phyloP scores from a whole-genome alignment of 2,113 vertebrate genomes.

The Muscicapa adusta region DNA sequence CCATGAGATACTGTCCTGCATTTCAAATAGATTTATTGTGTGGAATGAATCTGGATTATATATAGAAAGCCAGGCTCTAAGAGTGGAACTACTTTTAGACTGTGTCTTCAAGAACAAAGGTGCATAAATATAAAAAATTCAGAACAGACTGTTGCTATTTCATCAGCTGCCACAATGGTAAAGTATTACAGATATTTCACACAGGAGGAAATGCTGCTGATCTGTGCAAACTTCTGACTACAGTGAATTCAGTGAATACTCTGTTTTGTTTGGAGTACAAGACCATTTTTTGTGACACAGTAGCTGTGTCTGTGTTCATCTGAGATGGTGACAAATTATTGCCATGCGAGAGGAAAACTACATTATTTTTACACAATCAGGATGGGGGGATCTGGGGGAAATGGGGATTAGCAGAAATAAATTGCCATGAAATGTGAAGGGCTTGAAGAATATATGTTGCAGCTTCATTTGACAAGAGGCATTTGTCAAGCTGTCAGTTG shows the following conservation, averaged over 20 bases:
- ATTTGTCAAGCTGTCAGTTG: conserved; percentile 56
- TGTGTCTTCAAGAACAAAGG: not conserved
- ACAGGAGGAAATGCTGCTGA: not conserved
- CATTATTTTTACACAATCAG: not conserved
- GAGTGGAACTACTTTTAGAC: not conserved
- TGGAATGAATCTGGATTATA: conserved; percentile 8
- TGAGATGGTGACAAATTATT: not conserved
- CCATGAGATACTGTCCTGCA: not conserved
- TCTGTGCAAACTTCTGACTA: not conserved
- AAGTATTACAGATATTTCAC: not conserved
- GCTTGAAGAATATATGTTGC: conserved; percentile 46
- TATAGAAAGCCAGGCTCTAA: not conserved
- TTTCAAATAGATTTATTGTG: not conserved
- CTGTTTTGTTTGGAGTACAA: not conserved
- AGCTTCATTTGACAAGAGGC: conserved; percentile 46
- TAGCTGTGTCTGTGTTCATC: not conserved
- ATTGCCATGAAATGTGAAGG: conserved; percentile 46
- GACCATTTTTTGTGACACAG: not conserved
- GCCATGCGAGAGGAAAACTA: conserved; percentile 10
- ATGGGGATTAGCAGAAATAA: not conserved
- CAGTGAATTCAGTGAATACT: not conserved
- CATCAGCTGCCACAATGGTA: not conserved
- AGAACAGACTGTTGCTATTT: not conserved
- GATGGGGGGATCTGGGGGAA: not conserved
- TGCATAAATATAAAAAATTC: not conserved